Base-by-base conservation (phyloP, 2,888 invertebrate genomes). In the Cordilura impudica region DNA sequence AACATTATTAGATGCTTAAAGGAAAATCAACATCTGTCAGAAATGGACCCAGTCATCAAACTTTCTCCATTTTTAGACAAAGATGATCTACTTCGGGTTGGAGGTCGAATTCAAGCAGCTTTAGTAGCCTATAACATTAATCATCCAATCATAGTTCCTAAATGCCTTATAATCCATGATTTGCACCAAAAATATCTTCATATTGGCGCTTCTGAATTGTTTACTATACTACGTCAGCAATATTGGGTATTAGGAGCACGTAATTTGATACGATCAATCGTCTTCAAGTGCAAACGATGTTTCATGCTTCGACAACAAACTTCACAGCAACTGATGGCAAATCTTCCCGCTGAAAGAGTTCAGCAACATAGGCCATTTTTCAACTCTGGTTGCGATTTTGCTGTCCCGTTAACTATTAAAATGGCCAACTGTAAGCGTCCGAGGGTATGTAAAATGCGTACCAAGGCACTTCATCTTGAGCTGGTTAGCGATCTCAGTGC, bases 391-490 rank as follows among this genome's bases (percentile, higher is more conserved):
- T 29, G 2, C 8, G 29, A 4, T 29, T 29, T 29, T 45, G 45
- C 45, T 45, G 45, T 4, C 3, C 45, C 45, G n/a, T 45, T 45
- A 45, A 18, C 8, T 45, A 51, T 26, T 3, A 29, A 29, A 29
- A 29, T 29, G 29, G 26, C 26, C 8, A 58, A 58, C 19, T 58
- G 39, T 18, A 58, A 58, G 21, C 56, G 56, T 1, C 56, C 56
- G 10, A 23, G 56, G n/a, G 56, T 58, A 12, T 19, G 21, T 39
- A 58, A 58, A 14, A 75, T 79, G 75, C 26, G 51, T 5, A 72
- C 75, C 14, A 66, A 67, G 3, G 73, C 81, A 3, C 71, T 82
- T 18, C 76, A 82, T 19, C 21, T 79, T 16, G 74, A 79, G 45
- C 56, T 75, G 7, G 77, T 5, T 4, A 29, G 29, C 29, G 29